Evolutionary conservation across 2,888 invertebrate genomes (phyloP).

Genomic region (Atrina japonica): DNA sequence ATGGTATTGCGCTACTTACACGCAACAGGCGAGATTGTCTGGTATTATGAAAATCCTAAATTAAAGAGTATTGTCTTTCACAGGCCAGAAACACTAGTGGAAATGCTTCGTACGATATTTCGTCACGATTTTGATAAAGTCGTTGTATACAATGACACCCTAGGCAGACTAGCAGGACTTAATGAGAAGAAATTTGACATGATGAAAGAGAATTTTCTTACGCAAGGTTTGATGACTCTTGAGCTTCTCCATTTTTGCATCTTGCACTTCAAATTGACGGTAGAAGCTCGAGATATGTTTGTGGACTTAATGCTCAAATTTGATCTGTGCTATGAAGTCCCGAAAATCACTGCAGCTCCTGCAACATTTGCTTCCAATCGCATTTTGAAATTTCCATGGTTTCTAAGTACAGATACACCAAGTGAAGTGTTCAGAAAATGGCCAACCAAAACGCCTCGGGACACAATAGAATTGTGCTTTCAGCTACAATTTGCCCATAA

Average conservation of each 20-base stretch:
- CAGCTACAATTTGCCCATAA: conserved; percentile 66
- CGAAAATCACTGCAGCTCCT: conserved; percentile 51
- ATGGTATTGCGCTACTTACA: conserved; percentile 71
- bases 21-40: conserved; percentile 72
- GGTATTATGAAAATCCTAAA: conserved; percentile 71
- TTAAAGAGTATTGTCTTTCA: conserved; percentile 70
- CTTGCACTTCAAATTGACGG: conserved; percentile 65
- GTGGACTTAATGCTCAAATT: conserved; percentile 74
- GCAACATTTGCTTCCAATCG: conserved; percentile 58
- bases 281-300: conserved; percentile 68
- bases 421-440: conserved; percentile 58
- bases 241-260: conserved; percentile 69
- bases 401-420: conserved; percentile 62
- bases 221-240: conserved; percentile 67
- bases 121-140: conserved; percentile 72
- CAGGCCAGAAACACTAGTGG: conserved; percentile 71
- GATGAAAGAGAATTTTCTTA: conserved; percentile 67
- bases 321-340: conserved; percentile 73
- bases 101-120: conserved; percentile 74
- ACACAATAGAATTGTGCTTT: conserved; percentile 57
- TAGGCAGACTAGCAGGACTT: conserved; percentile 56
- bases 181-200: conserved; percentile 55
- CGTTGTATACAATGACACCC: conserved; percentile 59
- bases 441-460: conserved; percentile 56
- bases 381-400: conserved; percentile 75